A percentile compares a stretch with the other conserved stretches of the same genome.
Evolutionary conservation across 1,140 invertebrate genomes (phyloP).

Genomic region (Ceratina australensis): DNA sequence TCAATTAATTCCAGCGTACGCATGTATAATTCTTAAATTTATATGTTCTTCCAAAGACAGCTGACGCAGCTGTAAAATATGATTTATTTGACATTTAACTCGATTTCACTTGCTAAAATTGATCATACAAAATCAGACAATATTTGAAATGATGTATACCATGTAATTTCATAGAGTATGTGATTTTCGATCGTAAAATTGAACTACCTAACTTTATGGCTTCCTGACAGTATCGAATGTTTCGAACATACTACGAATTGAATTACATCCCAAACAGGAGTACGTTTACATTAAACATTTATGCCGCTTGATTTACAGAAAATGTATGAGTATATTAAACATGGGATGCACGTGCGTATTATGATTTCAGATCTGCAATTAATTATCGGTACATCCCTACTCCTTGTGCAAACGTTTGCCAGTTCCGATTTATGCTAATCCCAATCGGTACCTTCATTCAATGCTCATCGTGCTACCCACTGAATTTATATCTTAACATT

Average conservation of each 20-base stretch:
- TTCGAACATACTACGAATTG: not conserved
- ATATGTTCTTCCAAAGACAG: too few species aligned
- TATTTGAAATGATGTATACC: too few species aligned
- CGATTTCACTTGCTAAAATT: too few species aligned
- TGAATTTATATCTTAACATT: not conserved
- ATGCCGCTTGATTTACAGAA: not conserved
- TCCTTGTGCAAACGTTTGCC: constrained; percentile 47
- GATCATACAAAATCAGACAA: too few species aligned
- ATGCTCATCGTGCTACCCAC: not conserved
- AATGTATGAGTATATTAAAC: not conserved
- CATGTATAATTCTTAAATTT: too few species aligned
- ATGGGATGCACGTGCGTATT: not conserved
- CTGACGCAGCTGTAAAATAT: too few species aligned
- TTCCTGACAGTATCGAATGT: not conserved
- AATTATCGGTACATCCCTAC: constrained; percentile 23
- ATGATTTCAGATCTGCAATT: not conserved
- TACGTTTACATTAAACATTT: not conserved
- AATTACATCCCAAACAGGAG: not conserved
- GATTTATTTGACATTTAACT: too few species aligned
- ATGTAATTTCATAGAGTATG: too few species aligned
- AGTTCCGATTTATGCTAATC: constrained; percentile 30
- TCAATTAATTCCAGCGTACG: too few species aligned
- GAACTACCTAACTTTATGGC: too few species aligned
- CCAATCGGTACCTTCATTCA: not conserved
- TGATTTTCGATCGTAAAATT: too few species aligned